Conservation (phyloP, 2,797 vertebrate species). For the Ibycter americanus region DNA sequence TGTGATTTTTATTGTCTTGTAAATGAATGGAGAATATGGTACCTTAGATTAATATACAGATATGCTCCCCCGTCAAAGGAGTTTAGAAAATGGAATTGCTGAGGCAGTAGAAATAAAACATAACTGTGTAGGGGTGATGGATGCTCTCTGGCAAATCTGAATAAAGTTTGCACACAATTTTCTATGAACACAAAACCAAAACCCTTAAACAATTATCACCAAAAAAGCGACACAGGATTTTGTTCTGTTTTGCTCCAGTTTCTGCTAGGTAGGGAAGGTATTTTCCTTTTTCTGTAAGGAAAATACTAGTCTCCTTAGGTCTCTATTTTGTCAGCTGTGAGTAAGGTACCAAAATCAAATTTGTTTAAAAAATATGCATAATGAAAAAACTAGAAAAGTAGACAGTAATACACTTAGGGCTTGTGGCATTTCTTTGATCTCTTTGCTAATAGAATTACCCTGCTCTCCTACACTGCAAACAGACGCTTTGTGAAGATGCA, state of each 20-base stretch:
- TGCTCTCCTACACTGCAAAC: background rate
- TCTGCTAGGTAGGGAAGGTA: background rate
- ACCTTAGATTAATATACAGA: background rate
- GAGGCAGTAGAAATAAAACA: background rate
- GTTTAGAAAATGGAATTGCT: background rate
- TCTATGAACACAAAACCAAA: background rate
- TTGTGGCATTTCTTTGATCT: conserved; percentile 45
- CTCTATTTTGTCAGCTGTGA: background rate
- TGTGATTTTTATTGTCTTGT: background rate
- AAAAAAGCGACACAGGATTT: background rate
- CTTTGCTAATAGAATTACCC: conserved; percentile 20
- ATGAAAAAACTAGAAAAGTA: background rate
- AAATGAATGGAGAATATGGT: background rate
- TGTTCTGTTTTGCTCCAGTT: background rate
- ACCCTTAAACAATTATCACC: background rate
- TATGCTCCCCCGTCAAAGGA: background rate
- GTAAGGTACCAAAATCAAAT: background rate
- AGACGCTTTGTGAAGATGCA: background rate
- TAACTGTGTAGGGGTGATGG: background rate
- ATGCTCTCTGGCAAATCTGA: background rate
- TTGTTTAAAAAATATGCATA: background rate
- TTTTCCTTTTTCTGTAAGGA: background rate
- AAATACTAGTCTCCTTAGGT: background rate
- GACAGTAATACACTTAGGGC: background rate
- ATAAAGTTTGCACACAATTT: background rate